Conservation (phyloP, 1,140 invertebrate genomes). For the Adelges cooleyi region DNA sequence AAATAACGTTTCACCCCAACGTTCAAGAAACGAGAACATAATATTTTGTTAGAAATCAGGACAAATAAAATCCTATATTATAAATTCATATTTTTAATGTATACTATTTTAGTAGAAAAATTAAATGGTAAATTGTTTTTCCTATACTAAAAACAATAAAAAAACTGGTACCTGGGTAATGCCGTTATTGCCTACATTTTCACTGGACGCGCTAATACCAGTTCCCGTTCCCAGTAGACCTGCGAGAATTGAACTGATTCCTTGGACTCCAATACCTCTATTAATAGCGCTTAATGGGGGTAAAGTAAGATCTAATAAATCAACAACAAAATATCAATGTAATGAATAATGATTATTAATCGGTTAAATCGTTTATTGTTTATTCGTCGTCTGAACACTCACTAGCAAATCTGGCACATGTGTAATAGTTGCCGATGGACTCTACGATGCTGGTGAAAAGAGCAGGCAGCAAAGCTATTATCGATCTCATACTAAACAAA, state of each 20-base stretch:
- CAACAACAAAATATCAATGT: no score
- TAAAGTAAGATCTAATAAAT: neutral
- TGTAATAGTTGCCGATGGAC: conserved; percentile 1
- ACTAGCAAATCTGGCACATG: conserved; percentile 1
- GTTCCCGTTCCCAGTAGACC: neutral
- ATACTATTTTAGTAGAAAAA: no score
- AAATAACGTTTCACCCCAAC: no score
- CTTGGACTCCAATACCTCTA: neutral
- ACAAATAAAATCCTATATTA: no score
- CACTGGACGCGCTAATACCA: neutral
- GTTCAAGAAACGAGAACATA: no score
- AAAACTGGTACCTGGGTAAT: neutral
- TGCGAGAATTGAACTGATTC: neutral
- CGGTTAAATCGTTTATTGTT: neutral
- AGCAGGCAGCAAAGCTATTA: neutral
- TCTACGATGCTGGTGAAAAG: neutral
- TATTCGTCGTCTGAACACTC: neutral
- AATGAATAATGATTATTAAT: no score
- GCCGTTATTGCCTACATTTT: conserved; percentile 16
- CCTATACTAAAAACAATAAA: no score
- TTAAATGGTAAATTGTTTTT: no score
- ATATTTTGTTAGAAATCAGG: no score
- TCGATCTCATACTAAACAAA: neutral
- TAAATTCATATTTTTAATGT: no score
- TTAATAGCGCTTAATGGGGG: neutral